A percentile compares a stretch with the other conserved stretches of the same genome.
These are phyloP conservation scores for Corella eumyota DNA, from an alignment of 23 tunicate genomes.

Conservation along the genomic window DNA sequence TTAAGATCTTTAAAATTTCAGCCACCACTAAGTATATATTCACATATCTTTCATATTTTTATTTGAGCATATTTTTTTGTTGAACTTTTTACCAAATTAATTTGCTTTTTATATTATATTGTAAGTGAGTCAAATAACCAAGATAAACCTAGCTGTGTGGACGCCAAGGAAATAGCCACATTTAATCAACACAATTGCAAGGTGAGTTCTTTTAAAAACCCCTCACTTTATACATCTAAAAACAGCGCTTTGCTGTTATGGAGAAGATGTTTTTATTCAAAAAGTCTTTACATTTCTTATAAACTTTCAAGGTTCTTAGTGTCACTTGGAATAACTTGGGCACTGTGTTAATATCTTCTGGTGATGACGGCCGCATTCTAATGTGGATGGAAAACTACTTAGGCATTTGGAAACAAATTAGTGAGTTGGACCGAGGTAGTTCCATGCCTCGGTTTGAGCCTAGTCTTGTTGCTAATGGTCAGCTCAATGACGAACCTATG, in stretches of 20 bases:
- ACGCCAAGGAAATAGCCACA: no score
- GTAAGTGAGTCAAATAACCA: no score
- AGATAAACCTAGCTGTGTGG: no score
- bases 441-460: background rate
- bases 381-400: slow-evolving; percentile 79
- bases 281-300: no score
- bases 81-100: no score
- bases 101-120: no score
- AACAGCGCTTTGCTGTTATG: background rate
- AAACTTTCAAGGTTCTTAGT: slow-evolving; percentile 36
- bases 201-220: background rate
- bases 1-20: slow-evolving; percentile 27
- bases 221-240: background rate
- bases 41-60: background rate
- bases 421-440: slow-evolving; percentile 5
- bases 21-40: background rate
- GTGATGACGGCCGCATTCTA: slow-evolving; percentile 73
- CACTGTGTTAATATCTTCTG: slow-evolving; percentile 53
- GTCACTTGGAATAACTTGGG: slow-evolving; percentile 80
- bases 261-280: background rate
- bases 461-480: no score
- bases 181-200: no score
- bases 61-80: background rate
- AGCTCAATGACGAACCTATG: no score
- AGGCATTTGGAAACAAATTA: slow-evolving; percentile 35